Evolutionary conservation across 2,888 invertebrate species (phyloP).

Genomic region (Parapristionchus giblindavisi): DNA sequence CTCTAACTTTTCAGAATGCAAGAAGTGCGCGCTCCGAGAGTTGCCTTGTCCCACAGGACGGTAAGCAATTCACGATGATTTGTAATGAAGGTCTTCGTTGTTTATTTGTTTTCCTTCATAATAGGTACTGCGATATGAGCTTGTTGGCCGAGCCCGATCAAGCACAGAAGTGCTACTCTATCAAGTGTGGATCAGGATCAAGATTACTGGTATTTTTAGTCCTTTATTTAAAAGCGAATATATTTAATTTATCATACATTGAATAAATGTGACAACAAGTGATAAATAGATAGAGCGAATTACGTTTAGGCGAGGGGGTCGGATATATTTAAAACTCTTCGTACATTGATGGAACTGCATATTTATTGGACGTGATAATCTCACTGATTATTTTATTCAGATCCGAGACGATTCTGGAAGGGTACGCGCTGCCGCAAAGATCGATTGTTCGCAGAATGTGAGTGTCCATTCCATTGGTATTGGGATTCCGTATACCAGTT

Average conservation of each 20-base stretch:
- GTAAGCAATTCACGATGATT: neutral
- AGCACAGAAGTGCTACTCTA: neutral
- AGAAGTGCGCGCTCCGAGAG: constrained; percentile 31
- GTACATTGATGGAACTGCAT: no score
- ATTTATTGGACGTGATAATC: no score
- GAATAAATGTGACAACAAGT: no score
- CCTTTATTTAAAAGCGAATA: neutral
- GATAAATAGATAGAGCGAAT: no score
- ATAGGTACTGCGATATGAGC: constrained; percentile 27
- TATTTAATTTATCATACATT: no score
- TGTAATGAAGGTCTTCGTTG: no score
- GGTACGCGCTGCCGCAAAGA: neutral
- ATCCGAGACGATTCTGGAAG: constrained; percentile 1
- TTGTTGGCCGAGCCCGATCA: constrained; percentile 3
- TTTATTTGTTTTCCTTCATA: no score
- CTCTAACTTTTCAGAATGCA: constrained; percentile 10
- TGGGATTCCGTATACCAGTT: no score
- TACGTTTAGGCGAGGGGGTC: no score
- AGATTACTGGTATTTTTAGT: constrained; percentile 6
- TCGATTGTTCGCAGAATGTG: constrained; percentile 22
- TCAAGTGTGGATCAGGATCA: neutral
- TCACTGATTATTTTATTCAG: no score
- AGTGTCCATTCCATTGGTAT: no score
- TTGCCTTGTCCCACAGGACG: neutral
- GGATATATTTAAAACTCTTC: neutral